Base-by-base conservation (phyloP, 2,797 vertebrate species). In the Pogonophryne albipinna region DNA sequence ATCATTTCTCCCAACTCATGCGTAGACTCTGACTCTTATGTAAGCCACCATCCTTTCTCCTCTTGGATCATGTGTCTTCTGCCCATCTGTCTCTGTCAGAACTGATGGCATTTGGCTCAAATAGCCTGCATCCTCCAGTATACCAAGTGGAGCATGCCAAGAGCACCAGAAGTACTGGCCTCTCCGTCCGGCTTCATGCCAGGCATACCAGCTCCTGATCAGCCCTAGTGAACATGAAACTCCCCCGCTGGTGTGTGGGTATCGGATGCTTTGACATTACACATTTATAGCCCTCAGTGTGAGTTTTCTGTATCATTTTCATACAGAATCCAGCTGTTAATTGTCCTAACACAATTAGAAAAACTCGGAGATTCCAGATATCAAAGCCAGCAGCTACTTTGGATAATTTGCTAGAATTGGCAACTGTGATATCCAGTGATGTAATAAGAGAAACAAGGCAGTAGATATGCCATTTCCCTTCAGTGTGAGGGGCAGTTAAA, bases 41-140 rank as follows among this genome's bases (percentile, higher is more conserved):
- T 61, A 66, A 66, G 34, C 41, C 42, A 8, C 38, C 19, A 31
- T 14, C n/a, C 42, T 51, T 27, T 41, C 19, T 69, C 10, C 41
- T 50, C n/a, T 11, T 47, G 57, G 81, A 62, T 71, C 15, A 3
- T 45, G 42, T 76, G 56, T 82, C 75, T 47, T 66, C 13, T 13
- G 58, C 34, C 50, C 71, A 84, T 84, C 66, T 63, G 62, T 78
- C 80, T 71, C 61, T 81, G 80, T 81, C 80, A 79, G 38, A 68
- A 42, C 44, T 69, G n/a, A 66, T 72, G 64, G 71, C 66, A 78
- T 82, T 74, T 79, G 78, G 56, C 73, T 73, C 50, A 44, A 47
- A 58, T 60, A 63, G 59, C 71, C 51, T 44, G 46, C 31, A 61
- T 60, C 71, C 55, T 80, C 38, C 56, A 76, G 60, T 76, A 61